Evolutionary conservation across 2,797 vertebrate species (phyloP), one percentile per base, ranked within the genome.

Genomic region (Poeciliopsis paucimaculata): DNA sequence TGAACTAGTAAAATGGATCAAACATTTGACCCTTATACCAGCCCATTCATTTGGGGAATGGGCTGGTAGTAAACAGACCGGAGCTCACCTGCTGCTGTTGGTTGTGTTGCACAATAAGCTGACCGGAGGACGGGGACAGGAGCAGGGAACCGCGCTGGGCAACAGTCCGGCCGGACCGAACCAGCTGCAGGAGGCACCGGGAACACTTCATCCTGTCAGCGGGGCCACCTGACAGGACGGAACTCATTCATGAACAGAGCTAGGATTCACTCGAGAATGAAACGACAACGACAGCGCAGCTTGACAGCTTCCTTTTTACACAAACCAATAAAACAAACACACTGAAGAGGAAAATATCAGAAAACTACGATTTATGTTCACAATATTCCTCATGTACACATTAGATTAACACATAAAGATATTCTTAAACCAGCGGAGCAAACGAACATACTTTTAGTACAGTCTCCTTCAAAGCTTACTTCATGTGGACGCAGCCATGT

Each of bases 391-490:
- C 8, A 7, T 31, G 0, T 41, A 72, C 3, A 64, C 9, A 36
- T 1, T 43, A 0, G 34, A 26, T 4, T 10, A 9, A 73, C 10
- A 36, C 1, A 31, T 16, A n/a, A 2, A 12, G 7, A 3, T 60
- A 5, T 4, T 7, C 18, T 1, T 15, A 9, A 39, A 79, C 74
- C 0, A 4, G 87, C 82, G 62, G 34, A 73, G 1, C 2, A 6
- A 31, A 73, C 0, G 1, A 79, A 34, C 20, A 36, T 1, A 1
- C 0, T 0, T 9, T 39, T 1, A 46, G 12, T 36, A 0, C 2
- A 26, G 81, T 93, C 95, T 95, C 95, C 95, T 96, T 96, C 94
- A 95, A 18, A 79, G 31, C 47, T 3, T 62, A n/a, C 49, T 75
- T 53, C 76, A 68, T 15, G 2, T 1, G 89, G 86, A 60, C 73